phyloP scores from a whole-genome alignment of 2,888 invertebrate genomes.

The Pyralis farinalis region DNA sequence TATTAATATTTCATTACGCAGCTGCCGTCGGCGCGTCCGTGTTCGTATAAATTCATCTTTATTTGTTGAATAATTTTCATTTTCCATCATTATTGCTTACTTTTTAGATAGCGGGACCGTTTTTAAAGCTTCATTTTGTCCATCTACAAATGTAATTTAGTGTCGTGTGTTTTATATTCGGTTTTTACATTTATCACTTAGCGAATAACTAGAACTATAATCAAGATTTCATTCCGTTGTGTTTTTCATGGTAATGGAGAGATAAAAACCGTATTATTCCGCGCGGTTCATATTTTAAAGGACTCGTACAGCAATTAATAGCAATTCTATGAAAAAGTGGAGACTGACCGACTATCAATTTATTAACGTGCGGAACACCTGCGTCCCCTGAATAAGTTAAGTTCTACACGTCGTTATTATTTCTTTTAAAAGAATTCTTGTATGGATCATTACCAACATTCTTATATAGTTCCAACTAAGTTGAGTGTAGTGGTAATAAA shows the following conservation, averaged over 20 bases:
- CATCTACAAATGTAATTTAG: no score
- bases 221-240: neutral
- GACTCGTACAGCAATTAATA: constrained; percentile 4
- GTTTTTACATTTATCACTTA: constrained; percentile 7
- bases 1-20: no score
- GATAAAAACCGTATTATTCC: constrained; percentile 1
- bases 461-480: neutral
- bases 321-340: constrained; percentile 6
- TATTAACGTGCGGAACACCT: constrained; percentile 1
- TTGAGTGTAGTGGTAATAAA: neutral
- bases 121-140: no score
- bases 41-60: no score
- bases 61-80: no score
- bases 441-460: neutral
- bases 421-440: neutral
- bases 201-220: neutral
- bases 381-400: neutral
- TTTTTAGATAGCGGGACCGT: no score
- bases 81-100: no score
- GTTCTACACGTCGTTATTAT: neutral
- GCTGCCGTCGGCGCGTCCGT: no score
- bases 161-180: no score
- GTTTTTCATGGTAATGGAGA: constrained; percentile 1
- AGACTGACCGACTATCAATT: constrained; percentile 2
- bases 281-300: neutral